A percentile compares a stretch with the other conserved stretches of the same genome.
phyloP scores from a whole-genome alignment of 2,888 invertebrate species.

The Pecten maximus region DNA sequence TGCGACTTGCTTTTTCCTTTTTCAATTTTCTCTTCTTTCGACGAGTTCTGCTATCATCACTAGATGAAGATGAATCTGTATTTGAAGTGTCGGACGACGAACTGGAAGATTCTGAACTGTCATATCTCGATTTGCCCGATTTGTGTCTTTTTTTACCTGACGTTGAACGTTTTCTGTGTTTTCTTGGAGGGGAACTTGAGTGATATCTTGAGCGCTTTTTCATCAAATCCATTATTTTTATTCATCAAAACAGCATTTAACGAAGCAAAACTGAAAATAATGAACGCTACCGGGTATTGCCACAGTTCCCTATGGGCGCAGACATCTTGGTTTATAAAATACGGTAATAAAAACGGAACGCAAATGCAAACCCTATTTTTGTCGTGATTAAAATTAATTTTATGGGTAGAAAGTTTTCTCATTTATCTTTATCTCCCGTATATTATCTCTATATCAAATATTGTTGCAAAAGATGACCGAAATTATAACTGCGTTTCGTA shows the following conservation, averaged over 20 bases:
- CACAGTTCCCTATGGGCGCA: slow-evolving; percentile 39
- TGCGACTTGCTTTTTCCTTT: background rate
- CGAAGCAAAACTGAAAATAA: background rate
- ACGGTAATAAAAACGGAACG: background rate
- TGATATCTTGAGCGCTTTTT: background rate
- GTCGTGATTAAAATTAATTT: too few relatives aligned
- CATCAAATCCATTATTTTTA: background rate
- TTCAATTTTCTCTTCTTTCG: slow-evolving; percentile 27
- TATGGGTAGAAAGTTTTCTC: background rate
- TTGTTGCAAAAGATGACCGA: background rate
- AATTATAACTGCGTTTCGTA: background rate
- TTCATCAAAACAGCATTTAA: background rate
- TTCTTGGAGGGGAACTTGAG: background rate
- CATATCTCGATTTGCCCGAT: background rate
- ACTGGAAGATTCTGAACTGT: background rate
- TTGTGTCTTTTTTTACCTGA: slow-evolving; percentile 7
- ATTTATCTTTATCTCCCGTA: background rate
- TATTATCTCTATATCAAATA: background rate
- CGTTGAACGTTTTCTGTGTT: background rate
- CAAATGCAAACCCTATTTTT: background rate
- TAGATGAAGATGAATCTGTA: background rate
- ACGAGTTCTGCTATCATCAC: background rate
- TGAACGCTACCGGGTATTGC: background rate
- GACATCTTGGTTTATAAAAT: slow-evolving; percentile 55
- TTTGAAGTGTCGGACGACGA: slow-evolving; percentile 1